These are phyloP conservation scores for Latrodectus elegans DNA, from an alignment of 2,888 invertebrate species.

Conservation along the genomic window DNA sequence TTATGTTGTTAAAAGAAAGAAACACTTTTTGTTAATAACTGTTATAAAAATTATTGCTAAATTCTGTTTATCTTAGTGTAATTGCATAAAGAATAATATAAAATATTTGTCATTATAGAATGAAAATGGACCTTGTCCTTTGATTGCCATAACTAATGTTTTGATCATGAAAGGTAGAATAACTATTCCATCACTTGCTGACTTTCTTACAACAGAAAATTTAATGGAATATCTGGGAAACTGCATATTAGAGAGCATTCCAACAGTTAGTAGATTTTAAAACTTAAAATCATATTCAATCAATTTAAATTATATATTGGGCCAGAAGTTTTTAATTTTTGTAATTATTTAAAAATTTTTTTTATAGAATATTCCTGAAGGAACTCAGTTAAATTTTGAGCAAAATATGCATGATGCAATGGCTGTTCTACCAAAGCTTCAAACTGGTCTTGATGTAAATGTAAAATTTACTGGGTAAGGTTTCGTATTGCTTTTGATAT, in stretches of 20 bases:
- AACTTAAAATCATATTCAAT: not conserved
- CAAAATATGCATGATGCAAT: conserved; percentile 79
- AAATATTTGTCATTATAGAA: conserved; percentile 75
- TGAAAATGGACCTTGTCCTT: conserved; percentile 80
- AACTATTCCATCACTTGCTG: conserved; percentile 75
- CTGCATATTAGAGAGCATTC: conserved; percentile 76
- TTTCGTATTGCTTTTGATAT: not conserved
- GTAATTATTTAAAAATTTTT: not conserved
- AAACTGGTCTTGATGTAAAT: conserved; percentile 79
- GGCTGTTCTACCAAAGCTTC: conserved; percentile 77
- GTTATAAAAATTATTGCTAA: no score
- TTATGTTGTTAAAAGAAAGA: no score
- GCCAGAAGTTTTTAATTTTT: not conserved
- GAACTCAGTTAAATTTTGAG: conserved; percentile 76
- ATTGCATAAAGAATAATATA: no score
- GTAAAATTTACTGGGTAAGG: conserved; percentile 76
- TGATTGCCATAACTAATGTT: conserved; percentile 79
- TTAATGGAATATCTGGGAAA: conserved; percentile 77
- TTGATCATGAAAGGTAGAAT: conserved; percentile 77
- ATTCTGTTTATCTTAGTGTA: no score
- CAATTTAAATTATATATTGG: not conserved
- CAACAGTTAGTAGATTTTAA: conserved; percentile 73
- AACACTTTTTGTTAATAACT: no score
- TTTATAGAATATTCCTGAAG: conserved; percentile 75
- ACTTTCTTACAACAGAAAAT: conserved; percentile 77